Conservation (phyloP, 2,888 invertebrate genomes). For the Seira musarum region DNA sequence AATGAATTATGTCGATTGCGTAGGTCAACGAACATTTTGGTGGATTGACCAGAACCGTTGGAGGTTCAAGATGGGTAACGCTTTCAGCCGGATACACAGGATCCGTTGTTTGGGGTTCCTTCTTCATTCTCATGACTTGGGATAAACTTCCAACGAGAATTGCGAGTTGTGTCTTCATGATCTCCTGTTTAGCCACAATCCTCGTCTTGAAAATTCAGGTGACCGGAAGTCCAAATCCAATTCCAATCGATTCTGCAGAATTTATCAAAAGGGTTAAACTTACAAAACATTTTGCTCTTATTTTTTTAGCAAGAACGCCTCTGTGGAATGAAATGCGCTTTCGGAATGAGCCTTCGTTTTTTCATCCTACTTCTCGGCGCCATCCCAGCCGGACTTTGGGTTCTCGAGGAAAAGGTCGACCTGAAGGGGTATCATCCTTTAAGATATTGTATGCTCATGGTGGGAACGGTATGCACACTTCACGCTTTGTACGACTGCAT, state of each 20-base stretch:
- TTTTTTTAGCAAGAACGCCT: slow-evolving; percentile 51
- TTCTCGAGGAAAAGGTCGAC: slow-evolving; percentile 60
- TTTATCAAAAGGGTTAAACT: too few relatives aligned
- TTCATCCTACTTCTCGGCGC: slow-evolving; percentile 59
- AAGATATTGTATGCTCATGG: slow-evolving; percentile 57
- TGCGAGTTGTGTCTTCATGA: slow-evolving; percentile 61
- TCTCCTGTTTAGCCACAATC: slow-evolving; percentile 60
- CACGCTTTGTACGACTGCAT: slow-evolving; percentile 65
- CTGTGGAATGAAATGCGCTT: slow-evolving; percentile 62
- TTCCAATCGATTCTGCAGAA: too few relatives aligned
- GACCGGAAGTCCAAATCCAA: not conserved
- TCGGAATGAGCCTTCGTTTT: slow-evolving; percentile 58
- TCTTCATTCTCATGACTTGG: slow-evolving; percentile 66
- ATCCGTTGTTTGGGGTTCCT: slow-evolving; percentile 63
- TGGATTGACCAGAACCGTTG: slow-evolving; percentile 57
- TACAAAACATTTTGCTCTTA: too few relatives aligned
- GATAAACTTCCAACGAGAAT: slow-evolving; percentile 59
- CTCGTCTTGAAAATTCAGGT: slow-evolving; percentile 61
- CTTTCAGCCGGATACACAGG: slow-evolving; percentile 65
- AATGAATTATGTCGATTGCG: too few relatives aligned
- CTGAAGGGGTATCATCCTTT: slow-evolving; percentile 59
- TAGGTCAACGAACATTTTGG: slow-evolving; percentile 65
- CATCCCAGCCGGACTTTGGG: slow-evolving; percentile 60
- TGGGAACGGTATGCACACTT: slow-evolving; percentile 65
- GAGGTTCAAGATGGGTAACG: slow-evolving; percentile 61